Evolutionary conservation across 2,113 vertebrate genomes (phyloP), one percentile per base, ranked within the genome.

Genomic region (Eptesicus fuscus): DNA sequence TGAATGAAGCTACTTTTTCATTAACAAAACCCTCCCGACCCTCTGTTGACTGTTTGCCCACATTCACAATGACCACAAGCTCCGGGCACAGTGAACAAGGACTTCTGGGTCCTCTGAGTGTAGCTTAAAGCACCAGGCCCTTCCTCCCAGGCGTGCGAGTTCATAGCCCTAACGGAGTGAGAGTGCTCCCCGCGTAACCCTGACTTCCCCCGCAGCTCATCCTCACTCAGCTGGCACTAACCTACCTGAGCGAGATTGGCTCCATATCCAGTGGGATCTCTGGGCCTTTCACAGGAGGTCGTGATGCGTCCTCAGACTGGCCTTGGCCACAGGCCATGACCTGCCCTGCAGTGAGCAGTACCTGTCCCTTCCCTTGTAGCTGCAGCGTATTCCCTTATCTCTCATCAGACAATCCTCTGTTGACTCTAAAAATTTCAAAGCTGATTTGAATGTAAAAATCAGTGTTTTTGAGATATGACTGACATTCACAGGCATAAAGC

Each of bases 101-200:
- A 77, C 32, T 17, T 71, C 5, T 32, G 22, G 25, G 40, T 59
- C 35, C 79, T 88, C 20, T 53, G 37, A 56, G 7, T 37, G 2
- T 23, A 12, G 67, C 18, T 37, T 49, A 11, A 73, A 11, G 25
- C n/a, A 23, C 35, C 17, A 17, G 0, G 4, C 28, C 18, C 25
- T 61, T 76, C 35, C 0, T 9, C 9, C 49, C 20, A n/a, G 25
- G 18, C 5, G 0, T 11, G 8, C 6, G 1, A 4, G 6, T 25
- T 10, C 22, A 56, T 9, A 12, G 2, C 10, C 30, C 30, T 63
- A 32, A 44, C 49, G 47, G 22, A 74, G 32, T 51, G 12, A 32
- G 2, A 18, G 4, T 32, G 28, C 12, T 92, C 80, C 51, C 5
- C 4, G 0, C 4, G 5, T 32, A 6, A 92, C 91, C 16, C 44